Evolutionary conservation across 2,888 invertebrate genomes (phyloP).

Genomic region (Calameuta filiformis): DNA sequence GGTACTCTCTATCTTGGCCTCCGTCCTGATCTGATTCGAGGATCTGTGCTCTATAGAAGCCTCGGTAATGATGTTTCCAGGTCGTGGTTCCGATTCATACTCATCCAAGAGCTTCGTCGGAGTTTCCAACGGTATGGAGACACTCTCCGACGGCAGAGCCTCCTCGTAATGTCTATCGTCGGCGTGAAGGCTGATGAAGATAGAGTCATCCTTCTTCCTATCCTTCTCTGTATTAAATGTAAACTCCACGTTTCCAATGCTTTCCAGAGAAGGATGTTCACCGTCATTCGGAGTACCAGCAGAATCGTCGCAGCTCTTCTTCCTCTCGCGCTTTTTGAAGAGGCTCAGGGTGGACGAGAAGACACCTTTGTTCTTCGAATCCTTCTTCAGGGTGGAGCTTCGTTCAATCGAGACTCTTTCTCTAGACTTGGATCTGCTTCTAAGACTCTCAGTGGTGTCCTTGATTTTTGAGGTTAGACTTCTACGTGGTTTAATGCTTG

Average conservation of each 20-base stretch:
- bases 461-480: conserved; percentile 61
- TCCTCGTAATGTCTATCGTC: conserved; percentile 50
- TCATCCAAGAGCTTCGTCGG: conserved; percentile 59
- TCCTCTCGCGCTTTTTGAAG: conserved; percentile 60
- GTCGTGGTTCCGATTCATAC: conserved; percentile 49
- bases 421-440: conserved; percentile 62
- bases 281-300: conserved; percentile 25
- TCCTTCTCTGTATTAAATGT: conserved; percentile 49
- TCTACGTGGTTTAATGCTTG: conserved; percentile 53
- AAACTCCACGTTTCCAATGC: conserved; percentile 55
- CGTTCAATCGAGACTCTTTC: conserved; percentile 53
- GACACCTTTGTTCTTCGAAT: conserved; percentile 60
- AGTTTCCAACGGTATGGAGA: conserved; percentile 58
- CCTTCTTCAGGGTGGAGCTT: conserved; percentile 50
- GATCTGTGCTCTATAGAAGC: conserved; percentile 60
- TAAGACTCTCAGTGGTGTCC: conserved; percentile 64
- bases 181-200: conserved; percentile 55
- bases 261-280: conserved; percentile 44
- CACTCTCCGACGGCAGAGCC: conserved; percentile 59
- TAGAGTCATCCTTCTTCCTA: conserved; percentile 41
- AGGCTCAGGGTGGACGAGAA: conserved; percentile 63
- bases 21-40: conserved; percentile 35
- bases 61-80: conserved; percentile 53
- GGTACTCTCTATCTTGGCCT: conserved; percentile 41
- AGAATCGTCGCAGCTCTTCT: conserved; percentile 55